Percentiles rank a stretch among this genome's conserved stretches.
These are phyloP conservation scores for Allolobophora icterica DNA, from an alignment of 2,888 invertebrate species.

Conservation along the genomic window DNA sequence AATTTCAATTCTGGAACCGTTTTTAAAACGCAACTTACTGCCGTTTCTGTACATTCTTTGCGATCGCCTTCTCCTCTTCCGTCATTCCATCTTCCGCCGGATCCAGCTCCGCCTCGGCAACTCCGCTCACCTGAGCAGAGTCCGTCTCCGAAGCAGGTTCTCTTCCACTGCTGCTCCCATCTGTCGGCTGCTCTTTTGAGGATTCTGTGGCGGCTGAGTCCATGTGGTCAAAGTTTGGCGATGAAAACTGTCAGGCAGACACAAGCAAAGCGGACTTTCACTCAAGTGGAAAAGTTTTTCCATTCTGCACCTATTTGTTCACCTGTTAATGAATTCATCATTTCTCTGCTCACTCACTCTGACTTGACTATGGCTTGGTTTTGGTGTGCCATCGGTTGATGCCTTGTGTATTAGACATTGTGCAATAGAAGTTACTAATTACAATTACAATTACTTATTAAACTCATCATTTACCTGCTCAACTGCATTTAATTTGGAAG, in stretches of 20 bases:
- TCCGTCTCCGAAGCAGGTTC: background rate
- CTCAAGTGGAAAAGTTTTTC: too few relatives aligned
- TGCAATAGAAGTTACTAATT: too few relatives aligned
- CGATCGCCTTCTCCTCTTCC: slow-evolving; percentile 1
- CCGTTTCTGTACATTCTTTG: slow-evolving; percentile 20
- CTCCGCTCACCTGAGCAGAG: background rate
- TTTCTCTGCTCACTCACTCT: too few relatives aligned
- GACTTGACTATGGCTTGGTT: too few relatives aligned
- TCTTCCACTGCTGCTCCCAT: background rate
- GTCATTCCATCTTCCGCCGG: slow-evolving; percentile 15
- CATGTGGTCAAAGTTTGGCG: background rate
- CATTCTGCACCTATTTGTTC: too few relatives aligned
- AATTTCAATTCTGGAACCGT: background rate
- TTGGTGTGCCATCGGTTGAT: too few relatives aligned
- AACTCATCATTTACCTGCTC: too few relatives aligned
- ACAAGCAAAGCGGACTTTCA: too few relatives aligned
- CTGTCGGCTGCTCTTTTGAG: background rate
- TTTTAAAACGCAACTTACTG: background rate
- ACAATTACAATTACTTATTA: too few relatives aligned
- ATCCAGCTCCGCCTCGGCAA: background rate
- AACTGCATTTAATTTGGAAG: too few relatives aligned
- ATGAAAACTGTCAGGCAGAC: background rate
- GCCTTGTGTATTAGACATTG: too few relatives aligned
- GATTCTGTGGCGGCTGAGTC: background rate
- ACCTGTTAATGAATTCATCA: too few relatives aligned